phyloP scores from a whole-genome alignment of 2,113 vertebrate genomes.

The Charadrius vociferus region DNA sequence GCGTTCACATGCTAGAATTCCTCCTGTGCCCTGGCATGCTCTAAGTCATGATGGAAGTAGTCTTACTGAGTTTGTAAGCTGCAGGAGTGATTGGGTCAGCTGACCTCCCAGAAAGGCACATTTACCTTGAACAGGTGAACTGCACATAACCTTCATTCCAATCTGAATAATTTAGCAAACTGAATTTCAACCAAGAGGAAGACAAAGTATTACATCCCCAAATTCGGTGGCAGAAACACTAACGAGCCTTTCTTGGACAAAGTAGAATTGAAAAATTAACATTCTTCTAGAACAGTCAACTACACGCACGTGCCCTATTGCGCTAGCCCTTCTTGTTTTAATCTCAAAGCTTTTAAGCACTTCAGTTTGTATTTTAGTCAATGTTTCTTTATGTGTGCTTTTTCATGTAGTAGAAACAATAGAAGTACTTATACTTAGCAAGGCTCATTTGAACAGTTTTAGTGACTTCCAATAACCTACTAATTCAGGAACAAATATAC shows the following conservation, averaged over 20 bases:
- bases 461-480: not conserved
- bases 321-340: not conserved
- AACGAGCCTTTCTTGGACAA: not conserved
- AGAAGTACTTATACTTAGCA: not conserved
- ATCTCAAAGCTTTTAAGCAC: not conserved
- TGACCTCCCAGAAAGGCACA: not conserved
- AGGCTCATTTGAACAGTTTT: not conserved
- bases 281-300: not conserved
- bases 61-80: not conserved
- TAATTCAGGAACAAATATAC: not conserved
- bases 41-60: not conserved
- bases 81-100: not conserved
- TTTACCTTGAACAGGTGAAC: not conserved
- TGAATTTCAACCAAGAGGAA: not conserved
- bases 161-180: not conserved
- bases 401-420: not conserved
- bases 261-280: not conserved
- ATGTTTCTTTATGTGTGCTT: not conserved
- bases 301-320: not conserved
- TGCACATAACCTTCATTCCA: not conserved
- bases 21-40: not conserved
- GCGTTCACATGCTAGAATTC: not conserved
- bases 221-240: not conserved
- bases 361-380: not conserved
- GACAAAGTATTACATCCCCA: not conserved